These are phyloP conservation scores for Drosophila ezoana DNA, from an alignment of 2,888 invertebrate genomes.

Conservation along the genomic window DNA sequence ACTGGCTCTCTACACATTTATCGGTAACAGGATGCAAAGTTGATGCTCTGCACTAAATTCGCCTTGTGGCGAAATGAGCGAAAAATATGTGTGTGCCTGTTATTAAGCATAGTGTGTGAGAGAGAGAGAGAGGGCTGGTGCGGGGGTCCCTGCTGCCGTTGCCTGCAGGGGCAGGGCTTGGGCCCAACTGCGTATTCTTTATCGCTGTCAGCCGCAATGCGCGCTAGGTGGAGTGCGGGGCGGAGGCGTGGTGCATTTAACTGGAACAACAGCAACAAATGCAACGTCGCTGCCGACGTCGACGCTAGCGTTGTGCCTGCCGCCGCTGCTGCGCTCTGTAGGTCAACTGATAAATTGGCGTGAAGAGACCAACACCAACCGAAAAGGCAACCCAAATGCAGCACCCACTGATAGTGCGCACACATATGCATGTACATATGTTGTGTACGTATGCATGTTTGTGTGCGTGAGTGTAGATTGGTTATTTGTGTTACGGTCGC, in stretches of 20 bases:
- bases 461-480: conserved; percentile 15
- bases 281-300: conserved; percentile 20
- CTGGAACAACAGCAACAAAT: conserved; percentile 49
- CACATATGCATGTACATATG: conserved; percentile 6
- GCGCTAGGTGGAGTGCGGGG: too few species aligned
- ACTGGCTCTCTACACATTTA: conserved; percentile 43
- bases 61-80: conserved; percentile 50
- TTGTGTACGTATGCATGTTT: neutral
- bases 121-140: neutral
- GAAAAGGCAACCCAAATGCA: conserved; percentile 54
- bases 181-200: conserved; percentile 41
- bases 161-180: conserved; percentile 23
- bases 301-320: conserved; percentile 2
- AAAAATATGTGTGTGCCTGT: conserved; percentile 21
- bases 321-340: conserved; percentile 54
- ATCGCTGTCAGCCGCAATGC: conserved; percentile 43
- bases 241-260: conserved; percentile 14
- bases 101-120: neutral
- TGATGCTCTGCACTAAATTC: conserved; percentile 52
- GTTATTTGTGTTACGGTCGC: conserved; percentile 25
- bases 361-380: conserved; percentile 50
- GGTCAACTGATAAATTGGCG: conserved; percentile 71
- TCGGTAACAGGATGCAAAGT: conserved; percentile 64
- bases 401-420: conserved; percentile 41
- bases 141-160: neutral